These are phyloP conservation scores for Clepsis dumicolana DNA, from an alignment of 2,888 invertebrate genomes.

Conservation along the genomic window DNA sequence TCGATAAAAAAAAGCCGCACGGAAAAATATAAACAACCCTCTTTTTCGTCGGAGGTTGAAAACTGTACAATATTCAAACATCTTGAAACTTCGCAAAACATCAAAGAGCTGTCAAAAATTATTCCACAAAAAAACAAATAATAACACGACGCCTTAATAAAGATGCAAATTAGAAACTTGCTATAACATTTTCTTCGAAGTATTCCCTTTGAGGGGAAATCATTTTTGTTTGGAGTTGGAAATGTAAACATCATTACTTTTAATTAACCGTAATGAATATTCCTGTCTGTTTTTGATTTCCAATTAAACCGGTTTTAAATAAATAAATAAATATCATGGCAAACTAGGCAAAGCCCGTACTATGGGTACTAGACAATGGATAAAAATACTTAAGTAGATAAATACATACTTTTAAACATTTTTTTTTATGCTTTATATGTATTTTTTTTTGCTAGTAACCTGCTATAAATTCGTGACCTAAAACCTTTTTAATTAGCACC, in stretches of 20 bases:
- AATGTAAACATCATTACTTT: conserved; percentile 32
- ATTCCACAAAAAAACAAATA: conserved; percentile 16
- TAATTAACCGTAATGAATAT: conserved; percentile 34
- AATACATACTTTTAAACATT: no score
- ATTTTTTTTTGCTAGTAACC: no score
- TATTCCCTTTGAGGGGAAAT: conserved; percentile 10
- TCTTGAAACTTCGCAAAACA: background rate
- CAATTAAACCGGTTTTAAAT: no score
- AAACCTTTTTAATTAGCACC: no score
- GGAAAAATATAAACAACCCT: no score
- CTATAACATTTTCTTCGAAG: conserved; percentile 15
- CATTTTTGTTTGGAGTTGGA: conserved; percentile 2
- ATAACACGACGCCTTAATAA: conserved; percentile 6
- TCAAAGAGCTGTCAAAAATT: conserved; percentile 10
- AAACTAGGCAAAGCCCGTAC: no score
- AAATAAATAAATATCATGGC: no score
- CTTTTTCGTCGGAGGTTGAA: background rate
- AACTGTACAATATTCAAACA: background rate
- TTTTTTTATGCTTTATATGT: no score
- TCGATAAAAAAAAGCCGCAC: background rate
- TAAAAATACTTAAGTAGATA: no score
- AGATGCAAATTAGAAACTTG: conserved; percentile 10
- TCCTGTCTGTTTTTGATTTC: conserved; percentile 17
- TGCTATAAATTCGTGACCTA: no score
- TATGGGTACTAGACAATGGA: no score